Evolutionary conservation across 2,888 invertebrate genomes (phyloP).

Genomic region (Dinocampus coccinellae): DNA sequence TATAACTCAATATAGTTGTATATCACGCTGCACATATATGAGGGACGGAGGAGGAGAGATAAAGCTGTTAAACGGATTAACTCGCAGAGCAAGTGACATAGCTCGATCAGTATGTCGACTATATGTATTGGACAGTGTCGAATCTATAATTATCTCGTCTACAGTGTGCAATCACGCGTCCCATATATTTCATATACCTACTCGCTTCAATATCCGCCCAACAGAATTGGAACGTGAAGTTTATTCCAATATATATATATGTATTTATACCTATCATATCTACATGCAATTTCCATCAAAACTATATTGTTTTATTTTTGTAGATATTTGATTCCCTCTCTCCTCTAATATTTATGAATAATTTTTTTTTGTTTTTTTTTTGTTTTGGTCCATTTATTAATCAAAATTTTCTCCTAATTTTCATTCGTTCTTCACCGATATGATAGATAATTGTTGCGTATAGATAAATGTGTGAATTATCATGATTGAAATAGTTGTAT

Average conservation of each 20-base stretch:
- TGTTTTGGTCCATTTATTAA: not conserved
- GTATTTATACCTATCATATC: not conserved
- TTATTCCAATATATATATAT: not conserved
- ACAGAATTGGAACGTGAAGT: not conserved
- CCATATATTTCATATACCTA: conserved; percentile 13
- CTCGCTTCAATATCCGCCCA: conserved; percentile 30
- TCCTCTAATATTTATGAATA: not conserved
- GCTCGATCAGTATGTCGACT: conserved; percentile 16
- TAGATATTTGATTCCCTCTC: not conserved
- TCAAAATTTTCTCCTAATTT: too few relatives aligned
- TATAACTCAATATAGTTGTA: not conserved
- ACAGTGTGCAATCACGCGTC: conserved; percentile 32
- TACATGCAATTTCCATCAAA: not conserved
- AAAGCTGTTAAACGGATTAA: conserved; percentile 25
- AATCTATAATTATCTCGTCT: conserved; percentile 43
- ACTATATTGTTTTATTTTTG: not conserved
- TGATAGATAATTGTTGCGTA: too few relatives aligned
- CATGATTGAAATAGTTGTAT: not conserved
- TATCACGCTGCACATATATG: not conserved
- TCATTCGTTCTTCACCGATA: too few relatives aligned
- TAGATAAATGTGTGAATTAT: not conserved
- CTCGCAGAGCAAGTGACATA: conserved; percentile 20
- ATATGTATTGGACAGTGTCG: conserved; percentile 20
- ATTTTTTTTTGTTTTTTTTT: too few relatives aligned
- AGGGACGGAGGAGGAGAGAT: not conserved